phyloP scores from a whole-genome alignment of 2,888 invertebrate species.

The Eupithecia subumbrata region DNA sequence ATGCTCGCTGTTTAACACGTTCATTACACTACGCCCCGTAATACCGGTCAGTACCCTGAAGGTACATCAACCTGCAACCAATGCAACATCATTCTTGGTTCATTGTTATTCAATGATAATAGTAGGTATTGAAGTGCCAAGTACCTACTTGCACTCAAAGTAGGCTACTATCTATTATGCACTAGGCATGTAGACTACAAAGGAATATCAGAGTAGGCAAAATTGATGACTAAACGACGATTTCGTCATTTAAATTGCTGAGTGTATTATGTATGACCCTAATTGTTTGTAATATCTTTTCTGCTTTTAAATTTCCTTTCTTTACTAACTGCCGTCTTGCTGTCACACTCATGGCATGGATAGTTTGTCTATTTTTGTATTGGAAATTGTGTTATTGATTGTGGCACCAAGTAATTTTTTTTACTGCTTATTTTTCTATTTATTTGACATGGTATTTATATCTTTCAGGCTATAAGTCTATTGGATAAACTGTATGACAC shows the following conservation, averaged over 20 bases:
- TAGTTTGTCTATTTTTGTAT: background rate
- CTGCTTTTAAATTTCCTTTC: slow-evolving; percentile 42
- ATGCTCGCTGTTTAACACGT: too few species aligned
- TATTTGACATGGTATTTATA: slow-evolving; percentile 77
- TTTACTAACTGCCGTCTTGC: slow-evolving; percentile 38
- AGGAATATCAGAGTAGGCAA: slow-evolving; percentile 4
- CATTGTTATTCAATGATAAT: slow-evolving; percentile 37
- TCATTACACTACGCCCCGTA: too few species aligned
- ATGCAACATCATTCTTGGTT: slow-evolving; percentile 6
- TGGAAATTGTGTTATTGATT: slow-evolving; percentile 6
- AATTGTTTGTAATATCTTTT: slow-evolving; percentile 6
- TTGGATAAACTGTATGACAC: slow-evolving; percentile 87
- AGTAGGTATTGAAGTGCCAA: slow-evolving; percentile 17
- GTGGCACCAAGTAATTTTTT: slow-evolving; percentile 28
- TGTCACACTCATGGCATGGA: slow-evolving; percentile 15
- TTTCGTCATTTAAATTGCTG: slow-evolving; percentile 28
- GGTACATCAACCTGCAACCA: background rate
- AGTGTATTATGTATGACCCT: slow-evolving; percentile 9
- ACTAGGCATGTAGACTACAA: background rate
- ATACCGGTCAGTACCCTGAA: too few species aligned
- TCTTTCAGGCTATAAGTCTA: slow-evolving; percentile 85
- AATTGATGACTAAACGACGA: slow-evolving; percentile 19
- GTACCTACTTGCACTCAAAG: slow-evolving; percentile 13
- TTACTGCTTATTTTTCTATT: slow-evolving; percentile 48
- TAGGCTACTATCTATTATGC: slow-evolving; percentile 11